Percentiles rank a stretch among this genome's conserved stretches.
Conservation (phyloP, 92 coral and sea anemone genomes). For the Montipora capitata region DNA sequence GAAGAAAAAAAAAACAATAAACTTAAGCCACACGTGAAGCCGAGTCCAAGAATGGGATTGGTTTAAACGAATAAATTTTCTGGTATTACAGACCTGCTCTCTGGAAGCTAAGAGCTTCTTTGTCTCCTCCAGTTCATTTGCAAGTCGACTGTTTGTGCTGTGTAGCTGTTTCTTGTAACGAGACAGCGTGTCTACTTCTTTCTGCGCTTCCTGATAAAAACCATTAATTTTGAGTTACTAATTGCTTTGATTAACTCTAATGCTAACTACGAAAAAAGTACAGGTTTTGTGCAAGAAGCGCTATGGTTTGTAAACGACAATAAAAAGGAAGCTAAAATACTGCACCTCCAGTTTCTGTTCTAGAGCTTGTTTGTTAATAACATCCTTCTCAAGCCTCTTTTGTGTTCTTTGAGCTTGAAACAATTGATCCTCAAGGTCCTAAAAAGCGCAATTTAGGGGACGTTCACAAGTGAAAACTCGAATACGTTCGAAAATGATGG, state of each 20-base stretch:
- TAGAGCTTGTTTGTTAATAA: slow-evolving; percentile 57
- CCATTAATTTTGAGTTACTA: neutral
- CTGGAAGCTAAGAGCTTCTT: slow-evolving; percentile 49
- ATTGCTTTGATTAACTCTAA: too few species aligned
- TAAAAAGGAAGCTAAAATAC: neutral
- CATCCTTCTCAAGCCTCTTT: slow-evolving; percentile 82
- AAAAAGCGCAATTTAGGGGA: neutral
- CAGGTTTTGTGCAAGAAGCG: too few species aligned
- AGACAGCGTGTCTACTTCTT: slow-evolving; percentile 69
- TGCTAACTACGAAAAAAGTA: too few species aligned
- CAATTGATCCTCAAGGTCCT: slow-evolving; percentile 91
- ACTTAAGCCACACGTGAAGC: too few species aligned
- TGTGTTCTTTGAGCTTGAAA: slow-evolving; percentile 81
- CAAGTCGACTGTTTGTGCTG: slow-evolving; percentile 69
- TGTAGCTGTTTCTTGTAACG: slow-evolving; percentile 86
- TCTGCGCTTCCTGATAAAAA: slow-evolving; percentile 68
- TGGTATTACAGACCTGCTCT: slow-evolving; percentile 34
- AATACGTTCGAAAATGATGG: too few species aligned
- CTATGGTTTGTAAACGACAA: too few species aligned
- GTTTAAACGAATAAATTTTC: too few species aligned
- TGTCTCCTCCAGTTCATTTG: slow-evolving; percentile 80
- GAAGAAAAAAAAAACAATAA: too few species aligned
- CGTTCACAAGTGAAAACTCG: too few species aligned
- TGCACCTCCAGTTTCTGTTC: slow-evolving; percentile 81
- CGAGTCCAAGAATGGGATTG: too few species aligned